These are phyloP conservation scores for Patiria miniata DNA, from an alignment of 35 echinoderm and acorn worm genomes.

Conservation along the genomic window DNA sequence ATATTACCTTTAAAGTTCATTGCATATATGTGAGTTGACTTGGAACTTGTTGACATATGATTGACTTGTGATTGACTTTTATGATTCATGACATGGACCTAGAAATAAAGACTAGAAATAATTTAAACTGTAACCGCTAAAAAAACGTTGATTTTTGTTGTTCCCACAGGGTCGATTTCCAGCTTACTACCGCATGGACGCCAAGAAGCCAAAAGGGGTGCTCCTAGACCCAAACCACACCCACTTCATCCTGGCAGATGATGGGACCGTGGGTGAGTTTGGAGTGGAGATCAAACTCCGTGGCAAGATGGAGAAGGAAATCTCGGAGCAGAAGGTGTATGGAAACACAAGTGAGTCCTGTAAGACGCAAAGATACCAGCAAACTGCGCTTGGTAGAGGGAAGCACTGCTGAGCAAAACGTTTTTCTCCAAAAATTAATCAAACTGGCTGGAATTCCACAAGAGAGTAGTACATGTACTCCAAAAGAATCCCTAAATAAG, in stretches of 20 bases:
- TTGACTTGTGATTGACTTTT: no score
- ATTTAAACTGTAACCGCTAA: no score
- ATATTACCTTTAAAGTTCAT: no score
- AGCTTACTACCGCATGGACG: constrained; percentile 88
- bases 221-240: constrained; percentile 91
- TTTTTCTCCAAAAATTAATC: not conserved
- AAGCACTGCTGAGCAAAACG: not conserved
- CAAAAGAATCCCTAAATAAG: no score
- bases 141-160: not conserved
- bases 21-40: no score
- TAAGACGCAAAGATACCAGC: no score
- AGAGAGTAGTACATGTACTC: no score
- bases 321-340: constrained; percentile 86
- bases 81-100: no score
- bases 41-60: no score
- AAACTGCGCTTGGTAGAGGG: not conserved
- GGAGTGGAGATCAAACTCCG: constrained; percentile 93
- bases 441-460: no score
- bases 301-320: constrained; percentile 83
- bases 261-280: constrained; percentile 68
- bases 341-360: constrained; percentile 22
- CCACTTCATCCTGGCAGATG: constrained; percentile 89
- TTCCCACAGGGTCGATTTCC: constrained; percentile 74
- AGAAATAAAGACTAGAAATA: no score
- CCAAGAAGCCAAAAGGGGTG: constrained; percentile 39